Percentiles rank a stretch among this genome's conserved stretches.
These are phyloP conservation scores for Nephotettix cincticeps DNA, from an alignment of 1,140 invertebrate species.

Conservation along the genomic window DNA sequence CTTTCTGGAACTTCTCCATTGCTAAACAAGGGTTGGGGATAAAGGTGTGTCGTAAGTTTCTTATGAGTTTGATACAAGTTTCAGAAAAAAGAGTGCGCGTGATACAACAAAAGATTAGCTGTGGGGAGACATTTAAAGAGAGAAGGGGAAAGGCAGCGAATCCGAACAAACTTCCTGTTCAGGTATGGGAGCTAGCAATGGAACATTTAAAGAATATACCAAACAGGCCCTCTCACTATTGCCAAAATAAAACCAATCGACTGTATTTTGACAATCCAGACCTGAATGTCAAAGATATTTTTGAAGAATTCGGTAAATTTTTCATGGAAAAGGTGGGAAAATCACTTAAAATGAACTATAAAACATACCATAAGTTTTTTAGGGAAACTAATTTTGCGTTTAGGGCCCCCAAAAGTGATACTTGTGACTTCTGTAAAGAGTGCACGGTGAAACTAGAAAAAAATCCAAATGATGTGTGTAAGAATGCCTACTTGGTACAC, in stretches of 20 bases:
- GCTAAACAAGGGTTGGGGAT: background rate
- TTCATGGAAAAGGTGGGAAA: background rate
- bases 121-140: background rate
- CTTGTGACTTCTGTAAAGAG: conserved; percentile 29
- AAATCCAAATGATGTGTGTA: conserved; percentile 24
- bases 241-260: background rate
- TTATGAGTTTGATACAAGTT: conserved; percentile 1
- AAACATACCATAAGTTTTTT: conserved; percentile 28
- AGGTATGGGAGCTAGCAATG: conserved; percentile 22
- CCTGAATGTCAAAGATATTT: conserved; percentile 19
- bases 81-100: conserved; percentile 21
- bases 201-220: conserved; percentile 26
- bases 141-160: background rate
- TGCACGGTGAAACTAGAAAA: conserved; percentile 23
- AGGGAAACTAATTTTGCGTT: conserved; percentile 21
- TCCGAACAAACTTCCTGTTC: conserved; percentile 11
- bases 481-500: conserved; percentile 7
- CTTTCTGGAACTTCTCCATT: conserved; percentile 6
- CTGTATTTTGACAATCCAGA: conserved; percentile 23
- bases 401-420: conserved; percentile 23
- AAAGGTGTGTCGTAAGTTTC: conserved; percentile 13
- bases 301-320: conserved; percentile 3
- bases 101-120: conserved; percentile 17
- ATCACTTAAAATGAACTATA: conserved; percentile 18
- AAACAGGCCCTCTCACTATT: conserved; percentile 23